A percentile compares a stretch with the other conserved stretches of the same genome.
Conservation (phyloP, 2,888 invertebrate species). For the Pandemis corylana region DNA sequence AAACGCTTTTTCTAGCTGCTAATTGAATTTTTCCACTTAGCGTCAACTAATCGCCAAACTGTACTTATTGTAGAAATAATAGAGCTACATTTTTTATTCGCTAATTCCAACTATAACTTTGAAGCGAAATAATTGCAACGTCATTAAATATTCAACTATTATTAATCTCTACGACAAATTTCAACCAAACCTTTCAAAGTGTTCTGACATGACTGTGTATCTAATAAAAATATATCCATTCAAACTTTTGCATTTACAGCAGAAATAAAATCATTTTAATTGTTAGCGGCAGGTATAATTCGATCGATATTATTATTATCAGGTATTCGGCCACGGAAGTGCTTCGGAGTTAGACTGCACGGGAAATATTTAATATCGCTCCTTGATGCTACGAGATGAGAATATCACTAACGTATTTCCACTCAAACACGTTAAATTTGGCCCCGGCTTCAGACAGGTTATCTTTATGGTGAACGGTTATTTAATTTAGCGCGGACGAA, state of each 20-base stretch:
- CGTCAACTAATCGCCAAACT: background rate
- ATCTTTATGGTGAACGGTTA: no score
- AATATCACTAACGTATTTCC: background rate
- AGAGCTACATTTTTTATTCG: background rate
- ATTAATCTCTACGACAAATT: no score
- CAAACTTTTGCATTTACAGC: no score
- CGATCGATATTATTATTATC: background rate
- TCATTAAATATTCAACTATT: background rate
- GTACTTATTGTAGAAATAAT: background rate
- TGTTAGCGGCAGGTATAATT: background rate
- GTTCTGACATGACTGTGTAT: no score
- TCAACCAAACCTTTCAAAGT: no score
- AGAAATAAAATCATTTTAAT: background rate
- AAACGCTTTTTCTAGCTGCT: no score
- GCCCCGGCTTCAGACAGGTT: no score
- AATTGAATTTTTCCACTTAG: no score
- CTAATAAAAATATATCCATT: no score
- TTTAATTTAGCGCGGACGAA: no score
- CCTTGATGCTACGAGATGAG: background rate
- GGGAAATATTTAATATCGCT: slow-evolving; percentile 29
- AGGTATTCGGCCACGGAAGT: background rate
- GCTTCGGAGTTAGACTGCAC: background rate
- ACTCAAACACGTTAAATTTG: background rate
- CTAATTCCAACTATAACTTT: background rate
- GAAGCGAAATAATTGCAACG: background rate